phyloP scores from a whole-genome alignment of 2,113 vertebrate genomes.

The Amphilophus citrinellus region DNA sequence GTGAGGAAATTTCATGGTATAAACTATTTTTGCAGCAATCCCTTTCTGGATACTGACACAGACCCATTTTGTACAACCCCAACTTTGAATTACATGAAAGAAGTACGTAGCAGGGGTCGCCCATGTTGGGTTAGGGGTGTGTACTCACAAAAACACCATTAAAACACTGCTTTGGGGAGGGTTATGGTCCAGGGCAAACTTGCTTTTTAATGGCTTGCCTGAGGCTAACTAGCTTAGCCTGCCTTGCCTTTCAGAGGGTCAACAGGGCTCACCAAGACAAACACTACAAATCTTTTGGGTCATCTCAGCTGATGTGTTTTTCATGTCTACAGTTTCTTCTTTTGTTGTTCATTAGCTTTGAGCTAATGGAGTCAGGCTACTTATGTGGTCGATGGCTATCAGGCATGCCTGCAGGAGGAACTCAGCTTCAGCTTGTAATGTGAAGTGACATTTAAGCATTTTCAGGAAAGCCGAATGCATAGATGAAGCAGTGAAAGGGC shows the following conservation, averaged over 20 bases:
- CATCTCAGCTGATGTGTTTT: not conserved
- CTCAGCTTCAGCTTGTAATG: slow-evolving; percentile 25
- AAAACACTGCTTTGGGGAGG: slow-evolving; percentile 47
- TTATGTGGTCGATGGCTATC: not conserved
- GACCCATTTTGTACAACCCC: not conserved
- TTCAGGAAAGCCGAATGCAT: not conserved
- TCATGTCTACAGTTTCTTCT: not conserved
- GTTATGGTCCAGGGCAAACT: slow-evolving; percentile 13
- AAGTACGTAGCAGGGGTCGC: slow-evolving; percentile 4
- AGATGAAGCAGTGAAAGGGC: slow-evolving; percentile 22
- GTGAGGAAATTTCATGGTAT: not conserved
- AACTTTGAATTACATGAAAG: slow-evolving; percentile 14
- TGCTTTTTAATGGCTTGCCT: slow-evolving; percentile 48
- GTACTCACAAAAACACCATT: slow-evolving; percentile 29
- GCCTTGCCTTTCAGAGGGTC: not conserved
- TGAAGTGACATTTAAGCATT: slow-evolving; percentile 31
- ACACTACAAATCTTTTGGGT: not conserved
- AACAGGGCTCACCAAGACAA: not conserved
- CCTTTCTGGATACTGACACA: not conserved
- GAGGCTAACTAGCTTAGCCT: slow-evolving; percentile 4
- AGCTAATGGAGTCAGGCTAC: slow-evolving; percentile 11
- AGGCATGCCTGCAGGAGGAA: not conserved
- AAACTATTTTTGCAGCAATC: not conserved
- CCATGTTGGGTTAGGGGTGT: slow-evolving; percentile 21
- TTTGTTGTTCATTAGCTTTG: slow-evolving; percentile 4